Evolutionary conservation across 1,140 invertebrate genomes (phyloP).

Genomic region (Euwallacea similis): DNA sequence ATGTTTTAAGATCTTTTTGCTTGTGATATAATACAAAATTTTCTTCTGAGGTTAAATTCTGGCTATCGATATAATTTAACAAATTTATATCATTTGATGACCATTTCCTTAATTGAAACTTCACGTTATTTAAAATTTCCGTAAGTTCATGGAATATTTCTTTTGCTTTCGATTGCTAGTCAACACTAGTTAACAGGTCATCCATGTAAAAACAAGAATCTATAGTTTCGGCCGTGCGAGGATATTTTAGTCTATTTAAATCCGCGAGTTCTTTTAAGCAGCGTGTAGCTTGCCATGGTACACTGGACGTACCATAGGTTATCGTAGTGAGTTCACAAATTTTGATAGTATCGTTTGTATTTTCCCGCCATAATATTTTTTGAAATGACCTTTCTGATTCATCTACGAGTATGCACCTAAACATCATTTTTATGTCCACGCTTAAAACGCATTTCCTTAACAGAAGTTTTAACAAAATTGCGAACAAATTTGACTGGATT

Average conservation of each 20-base stretch:
- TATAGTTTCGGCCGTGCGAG: conserved; percentile 44
- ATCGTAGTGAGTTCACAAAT: conserved; percentile 47
- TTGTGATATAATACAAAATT: conserved; percentile 22
- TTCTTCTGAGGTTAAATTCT: no score
- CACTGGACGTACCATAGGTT: conserved; percentile 49
- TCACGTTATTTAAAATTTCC: conserved; percentile 21
- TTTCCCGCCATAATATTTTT: conserved; percentile 51
- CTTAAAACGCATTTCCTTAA: conserved; percentile 31
- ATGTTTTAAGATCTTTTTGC: conserved; percentile 20
- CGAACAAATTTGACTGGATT: conserved; percentile 43
- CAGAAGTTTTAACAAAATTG: conserved; percentile 43
- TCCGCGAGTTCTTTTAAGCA: conserved; percentile 45
- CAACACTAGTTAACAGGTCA: conserved; percentile 48
- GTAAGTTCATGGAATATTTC: conserved; percentile 23
- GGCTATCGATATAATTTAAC: conserved; percentile 4
- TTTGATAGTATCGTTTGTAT: conserved; percentile 37
- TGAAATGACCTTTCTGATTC: conserved; percentile 48
- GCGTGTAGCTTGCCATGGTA: conserved; percentile 49
- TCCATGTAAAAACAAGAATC: conserved; percentile 55
- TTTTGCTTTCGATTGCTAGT: conserved; percentile 12
- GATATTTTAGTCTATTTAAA: conserved; percentile 45
- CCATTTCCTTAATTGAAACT: conserved; percentile 32
- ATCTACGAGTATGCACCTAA: conserved; percentile 51
- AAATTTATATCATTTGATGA: conserved; percentile 18
- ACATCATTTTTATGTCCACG: conserved; percentile 56